Base-by-base conservation (phyloP, 2,797 vertebrate genomes). In the Peromyscus attwateri region DNA sequence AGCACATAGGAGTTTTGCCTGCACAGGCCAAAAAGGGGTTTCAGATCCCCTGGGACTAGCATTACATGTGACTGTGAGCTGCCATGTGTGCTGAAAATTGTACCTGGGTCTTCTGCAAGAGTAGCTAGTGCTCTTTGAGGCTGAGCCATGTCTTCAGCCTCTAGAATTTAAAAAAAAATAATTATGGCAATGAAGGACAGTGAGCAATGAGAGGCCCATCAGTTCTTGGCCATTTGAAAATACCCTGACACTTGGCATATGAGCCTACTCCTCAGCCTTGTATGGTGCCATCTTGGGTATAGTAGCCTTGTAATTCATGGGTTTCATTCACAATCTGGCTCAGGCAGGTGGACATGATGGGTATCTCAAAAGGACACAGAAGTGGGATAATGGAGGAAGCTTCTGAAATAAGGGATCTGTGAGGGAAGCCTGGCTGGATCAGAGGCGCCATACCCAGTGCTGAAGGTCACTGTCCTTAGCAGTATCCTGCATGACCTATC, bases 281-380 rank as follows among this genome's bases (percentile, higher is more conserved):
- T 21, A 4, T 0, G 3, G 43, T 52, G 3, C 81, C 71, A 37
- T 62, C 79, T 55, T 4, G 8, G 57, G 23, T 10, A 1, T 21
- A 4, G 16, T 11, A n/a, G 46, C 13, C 9, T 3, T 79, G 0
- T 9, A 1, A 31, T 19, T 49, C 66, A 10, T 4, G 13, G 0
- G 1, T 29, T 60, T 8, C 11, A 27, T 68, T 7, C 4, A 13
- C 11, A 8, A 1, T 31, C 49, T 73, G 8, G 4, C 81, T 60
- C 27, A 76, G 64, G 37, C 37, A 27, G 0, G 0, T 21, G 40
- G 40, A 19, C 5, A 3, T n/a, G 43, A 1, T 0, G 29, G 34
- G 7, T 76, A 60, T 16, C 49, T 29, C 31, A 31, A 49, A 87
- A 66, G 52, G 7, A 37, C 12, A 37, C 37, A 3, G 10, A 6